These are phyloP conservation scores for Anarrhichthys ocellatus DNA, from an alignment of 2,113 vertebrate species.

Conservation along the genomic window DNA sequence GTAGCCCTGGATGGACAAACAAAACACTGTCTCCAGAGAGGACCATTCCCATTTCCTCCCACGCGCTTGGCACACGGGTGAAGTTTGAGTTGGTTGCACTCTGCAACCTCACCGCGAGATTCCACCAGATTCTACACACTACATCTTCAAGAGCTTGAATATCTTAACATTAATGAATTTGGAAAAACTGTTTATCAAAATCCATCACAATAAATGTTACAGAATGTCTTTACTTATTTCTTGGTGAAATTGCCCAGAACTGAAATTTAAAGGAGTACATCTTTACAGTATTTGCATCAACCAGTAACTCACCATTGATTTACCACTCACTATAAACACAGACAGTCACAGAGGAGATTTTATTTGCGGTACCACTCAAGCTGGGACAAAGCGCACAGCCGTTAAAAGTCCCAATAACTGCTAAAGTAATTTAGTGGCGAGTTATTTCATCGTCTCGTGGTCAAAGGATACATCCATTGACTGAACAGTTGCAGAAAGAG, in stretches of 20 bases:
- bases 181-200: not conserved
- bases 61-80: too few species aligned
- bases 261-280: not conserved
- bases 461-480: conserved; percentile 9
- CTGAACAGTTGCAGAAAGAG: conserved; percentile 1
- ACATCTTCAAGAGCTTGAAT: too few species aligned
- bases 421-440: not conserved
- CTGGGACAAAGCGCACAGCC: not conserved
- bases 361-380: not conserved
- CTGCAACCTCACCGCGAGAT: not conserved
- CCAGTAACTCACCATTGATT: not conserved
- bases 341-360: not conserved
- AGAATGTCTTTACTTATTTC: not conserved
- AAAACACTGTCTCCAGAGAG: too few species aligned
- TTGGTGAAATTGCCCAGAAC: not conserved
- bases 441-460: not conserved
- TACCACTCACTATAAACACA: not conserved
- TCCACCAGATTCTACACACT: too few species aligned
- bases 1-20: too few species aligned
- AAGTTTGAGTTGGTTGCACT: not conserved
- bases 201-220: not conserved
- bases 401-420: not conserved
- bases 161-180: not conserved
- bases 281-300: not conserved
- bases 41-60: too few species aligned